Percentiles rank a stretch among this genome's conserved stretches.
phyloP scores from a whole-genome alignment of 2,797 vertebrate genomes.

The Rallus crepitans region DNA sequence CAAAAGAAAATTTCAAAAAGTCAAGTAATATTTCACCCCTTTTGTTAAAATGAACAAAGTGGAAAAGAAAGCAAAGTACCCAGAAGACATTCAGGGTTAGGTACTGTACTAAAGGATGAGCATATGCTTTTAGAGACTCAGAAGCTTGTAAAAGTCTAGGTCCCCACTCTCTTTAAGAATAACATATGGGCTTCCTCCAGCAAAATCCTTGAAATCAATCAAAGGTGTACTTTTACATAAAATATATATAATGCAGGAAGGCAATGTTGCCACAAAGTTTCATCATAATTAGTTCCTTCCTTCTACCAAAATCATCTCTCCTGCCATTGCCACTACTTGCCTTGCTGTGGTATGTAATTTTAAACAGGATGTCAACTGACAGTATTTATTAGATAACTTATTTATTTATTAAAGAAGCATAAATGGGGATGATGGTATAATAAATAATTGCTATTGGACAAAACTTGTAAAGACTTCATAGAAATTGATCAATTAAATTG shows the following conservation, averaged over 20 bases:
- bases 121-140: background rate
- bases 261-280: background rate
- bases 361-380: background rate
- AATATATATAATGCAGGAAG: background rate
- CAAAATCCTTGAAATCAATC: background rate
- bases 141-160: background rate
- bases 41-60: background rate
- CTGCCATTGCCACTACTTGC: background rate
- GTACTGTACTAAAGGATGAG: background rate
- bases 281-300: background rate
- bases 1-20: background rate
- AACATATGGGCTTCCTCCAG: background rate
- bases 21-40: background rate
- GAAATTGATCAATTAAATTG: background rate
- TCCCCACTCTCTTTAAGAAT: background rate
- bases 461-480: background rate
- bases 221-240: background rate
- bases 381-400: background rate
- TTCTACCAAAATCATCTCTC: background rate
- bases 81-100: background rate
- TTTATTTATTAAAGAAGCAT: background rate
- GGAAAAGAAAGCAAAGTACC: background rate
- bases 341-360: background rate
- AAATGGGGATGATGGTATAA: background rate
- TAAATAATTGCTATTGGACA: background rate